Conservation (phyloP, 1,140 invertebrate species). For the Calliphora vicina region DNA sequence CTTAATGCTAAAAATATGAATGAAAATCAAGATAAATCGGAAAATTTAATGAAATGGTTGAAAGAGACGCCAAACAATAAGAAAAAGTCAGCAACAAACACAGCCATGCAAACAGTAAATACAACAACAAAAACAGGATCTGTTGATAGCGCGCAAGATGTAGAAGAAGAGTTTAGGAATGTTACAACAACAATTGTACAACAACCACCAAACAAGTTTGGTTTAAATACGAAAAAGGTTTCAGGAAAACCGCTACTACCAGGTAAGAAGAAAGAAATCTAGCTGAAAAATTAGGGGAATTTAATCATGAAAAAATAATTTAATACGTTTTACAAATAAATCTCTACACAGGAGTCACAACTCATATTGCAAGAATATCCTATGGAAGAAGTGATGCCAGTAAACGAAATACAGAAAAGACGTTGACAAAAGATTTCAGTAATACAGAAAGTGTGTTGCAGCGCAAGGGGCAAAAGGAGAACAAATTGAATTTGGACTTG, state of each 20-base stretch:
- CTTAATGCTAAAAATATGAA: background rate
- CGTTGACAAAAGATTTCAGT: too few species aligned
- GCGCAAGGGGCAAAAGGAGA: background rate
- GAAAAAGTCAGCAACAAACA: background rate
- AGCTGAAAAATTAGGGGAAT: background rate
- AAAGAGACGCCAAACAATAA: constrained; percentile 7
- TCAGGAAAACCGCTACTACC: background rate
- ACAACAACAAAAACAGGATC: background rate
- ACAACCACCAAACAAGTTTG: background rate
- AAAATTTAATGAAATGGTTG: background rate
- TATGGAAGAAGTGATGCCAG: background rate
- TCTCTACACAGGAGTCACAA: constrained; percentile 7
- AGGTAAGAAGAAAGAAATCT: background rate
- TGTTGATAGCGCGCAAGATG: background rate
- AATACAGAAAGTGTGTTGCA: too few species aligned
- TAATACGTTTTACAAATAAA: too few species aligned
- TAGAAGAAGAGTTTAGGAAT: background rate
- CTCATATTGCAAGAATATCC: constrained; percentile 33
- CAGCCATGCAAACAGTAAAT: background rate
- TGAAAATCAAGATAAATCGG: background rate
- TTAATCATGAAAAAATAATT: too few species aligned
- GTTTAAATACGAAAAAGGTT: background rate
- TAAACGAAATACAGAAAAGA: too few species aligned
- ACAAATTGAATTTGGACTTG: background rate
- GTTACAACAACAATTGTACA: background rate